Percentiles rank a stretch among this genome's conserved stretches.
These are phyloP conservation scores for Amblyopsis rosae DNA, from an alignment of 2,113 vertebrate species.

Conservation along the genomic window DNA sequence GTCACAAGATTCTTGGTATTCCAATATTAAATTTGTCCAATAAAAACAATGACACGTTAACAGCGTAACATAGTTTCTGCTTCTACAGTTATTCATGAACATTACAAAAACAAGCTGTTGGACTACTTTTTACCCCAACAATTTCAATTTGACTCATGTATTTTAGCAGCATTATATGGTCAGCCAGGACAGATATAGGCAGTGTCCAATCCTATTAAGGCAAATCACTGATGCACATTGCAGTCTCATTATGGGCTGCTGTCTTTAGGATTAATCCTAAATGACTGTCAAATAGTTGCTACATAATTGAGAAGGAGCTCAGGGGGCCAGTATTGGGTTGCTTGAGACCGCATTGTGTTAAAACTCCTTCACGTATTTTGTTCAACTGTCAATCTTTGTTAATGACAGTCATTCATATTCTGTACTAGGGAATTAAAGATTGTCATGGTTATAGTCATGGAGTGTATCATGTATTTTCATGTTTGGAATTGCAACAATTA, in stretches of 20 bases:
- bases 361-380: not conserved
- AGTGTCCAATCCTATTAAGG: too few relatives aligned
- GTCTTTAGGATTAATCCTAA: conserved; percentile 5
- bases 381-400: conserved; percentile 3
- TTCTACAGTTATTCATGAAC: too few relatives aligned
- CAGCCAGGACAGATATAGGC: too few relatives aligned
- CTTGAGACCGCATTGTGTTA: conserved; percentile 32
- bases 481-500: too few relatives aligned
- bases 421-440: not conserved
- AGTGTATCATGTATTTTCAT: too few relatives aligned
- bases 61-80: too few relatives aligned
- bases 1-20: not conserved
- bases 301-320: conserved; percentile 42
- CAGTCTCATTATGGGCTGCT: not conserved
- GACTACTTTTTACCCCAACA: too few relatives aligned
- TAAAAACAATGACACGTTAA: too few relatives aligned
- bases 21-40: not conserved
- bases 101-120: too few relatives aligned
- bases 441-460: not conserved
- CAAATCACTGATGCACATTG: conserved; percentile 14
- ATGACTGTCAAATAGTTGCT: conserved; percentile 23
- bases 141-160: too few relatives aligned
- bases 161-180: too few relatives aligned
- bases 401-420: too few relatives aligned
- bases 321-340: conserved; percentile 32